Base-by-base conservation (phyloP, 2,113 vertebrate genomes). In the Pelvicachromis taeniatus region DNA sequence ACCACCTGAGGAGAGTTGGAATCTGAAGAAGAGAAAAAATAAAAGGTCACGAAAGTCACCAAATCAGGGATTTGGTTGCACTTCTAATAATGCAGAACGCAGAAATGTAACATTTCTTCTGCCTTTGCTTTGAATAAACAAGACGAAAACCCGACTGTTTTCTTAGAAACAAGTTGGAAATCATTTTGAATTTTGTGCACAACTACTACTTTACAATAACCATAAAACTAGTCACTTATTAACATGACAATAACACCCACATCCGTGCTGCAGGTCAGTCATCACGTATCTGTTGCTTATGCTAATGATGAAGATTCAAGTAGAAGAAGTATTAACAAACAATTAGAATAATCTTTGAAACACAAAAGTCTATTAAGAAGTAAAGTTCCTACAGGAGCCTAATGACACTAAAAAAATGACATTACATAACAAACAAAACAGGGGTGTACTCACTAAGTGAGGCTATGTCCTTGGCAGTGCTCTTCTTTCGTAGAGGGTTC, bases 401-500 rank as follows among this genome's bases (percentile, higher is more conserved):
- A 35, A 35, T 65, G 11, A 65, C 38, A 33, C 38, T 63, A n/a
- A 63, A 21, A 21, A 38, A 0, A 10, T 63, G 38, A 63, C 33
- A 63, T 13, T 38, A 38, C 19, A 13, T 38, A 11, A 11, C 61
- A 65, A 80, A 40, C 50, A 38, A 23, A 16, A 21, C 10, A 3
- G 0, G 52, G 1, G 9, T 54, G 53, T 9, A 96, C 97, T 97
- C 90, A 99, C 98, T 96, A 16, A 96, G 85, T 3, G 81, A 29
- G 0, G 95, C 92, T 0, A 96, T 94, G 83, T 99, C 98, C 91
- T 97, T 99, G 23, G 96, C 87, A n/a, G 94, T 94, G 73, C 97
- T 97, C 94, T 98, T 99, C 94, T 98, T 99, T 73, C 97, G 95
- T 4, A 97, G 95, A 3, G 97, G 97, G 87, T 98, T 96, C 63